Base-by-base conservation (phyloP, 2,113 vertebrate genomes). In the sheep (Ovis aries) region DNA sequence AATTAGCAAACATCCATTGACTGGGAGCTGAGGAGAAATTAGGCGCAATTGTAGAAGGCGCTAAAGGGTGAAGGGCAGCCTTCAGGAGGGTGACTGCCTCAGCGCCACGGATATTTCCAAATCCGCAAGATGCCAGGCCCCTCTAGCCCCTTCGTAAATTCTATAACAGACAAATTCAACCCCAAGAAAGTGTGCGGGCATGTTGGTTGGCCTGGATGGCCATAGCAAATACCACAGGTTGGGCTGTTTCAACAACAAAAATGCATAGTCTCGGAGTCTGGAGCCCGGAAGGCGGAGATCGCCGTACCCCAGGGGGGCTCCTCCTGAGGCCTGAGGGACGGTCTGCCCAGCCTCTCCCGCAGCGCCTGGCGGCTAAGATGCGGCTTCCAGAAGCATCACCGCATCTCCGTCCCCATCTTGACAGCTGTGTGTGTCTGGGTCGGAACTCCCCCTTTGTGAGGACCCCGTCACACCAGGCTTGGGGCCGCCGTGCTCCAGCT, bases 181-280 rank as follows among this genome's bases (percentile, higher is more conserved):
- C 40, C 52, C 31, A 29, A 16, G 62, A 50, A 27, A 55, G 55
- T 17, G 15, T 2, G 7, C 0, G 1, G 19, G 5, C 10, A 0
- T 2, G n/a, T 0, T 8, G 2, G 14, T 9, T 1, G 9, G 17
- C 31, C 9, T 4, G 36, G 23, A 8, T 27, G 25, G 7, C 31
- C 8, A 2, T 19, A 16, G 31, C 23, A 9, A 48, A 36, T 5
- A 29, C 9, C 17, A 4, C 40, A 29, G 29, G 33, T 2, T 0
- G 13, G 16, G 31, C 7, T 6, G 31, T 25, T 74, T 53, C 36
- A 21, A 7, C 19, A 36, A 19, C 45, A 55, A 15, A 27, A 36
- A 77, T 7, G 12, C 17, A 1, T 1, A 11, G 19, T 55, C 71
- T 40, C 4, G 0, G 2, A 4, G 59, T 53, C 53, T 27, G 6